These are phyloP conservation scores for Pseudococcus jackbeardsleyi DNA, from an alignment of 2,888 invertebrate genomes.

Conservation along the genomic window DNA sequence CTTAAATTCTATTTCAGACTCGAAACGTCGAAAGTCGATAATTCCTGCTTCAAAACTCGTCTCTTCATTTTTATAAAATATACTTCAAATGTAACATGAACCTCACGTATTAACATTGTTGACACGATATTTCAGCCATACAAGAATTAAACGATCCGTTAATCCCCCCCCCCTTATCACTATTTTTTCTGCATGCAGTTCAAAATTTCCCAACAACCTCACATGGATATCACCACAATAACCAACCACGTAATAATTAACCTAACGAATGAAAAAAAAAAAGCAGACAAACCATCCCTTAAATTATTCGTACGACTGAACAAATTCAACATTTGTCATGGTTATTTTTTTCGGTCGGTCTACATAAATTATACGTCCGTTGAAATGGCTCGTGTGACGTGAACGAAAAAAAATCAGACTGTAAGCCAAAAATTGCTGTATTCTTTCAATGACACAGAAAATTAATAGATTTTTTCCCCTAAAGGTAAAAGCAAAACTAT, in stretches of 20 bases:
- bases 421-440: not conserved
- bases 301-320: conserved; percentile 12
- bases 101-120: not conserved
- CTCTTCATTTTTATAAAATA: no score
- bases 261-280: not conserved
- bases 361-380: not conserved
- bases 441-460: not conserved
- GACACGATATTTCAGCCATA: conserved; percentile 19
- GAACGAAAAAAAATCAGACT: not conserved
- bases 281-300: not conserved
- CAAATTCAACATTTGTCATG: not conserved
- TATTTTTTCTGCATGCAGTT: not conserved
- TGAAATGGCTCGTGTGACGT: conserved; percentile 12
- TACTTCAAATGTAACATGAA: no score
- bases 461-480: conserved; percentile 8
- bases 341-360: not conserved
- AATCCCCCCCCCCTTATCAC: not conserved
- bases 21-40: not conserved
- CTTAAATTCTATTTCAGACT: not conserved
- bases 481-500: conserved; percentile 8
- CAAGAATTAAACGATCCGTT: not conserved
- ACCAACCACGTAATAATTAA: conserved; percentile 8
- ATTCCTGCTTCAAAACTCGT: not conserved
- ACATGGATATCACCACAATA: not conserved
- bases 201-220: conserved; percentile 15